A percentile compares a stretch with the other conserved stretches of the same genome.
Conservation (phyloP, 2,797 vertebrate species). For the Pitangus sulphuratus region DNA sequence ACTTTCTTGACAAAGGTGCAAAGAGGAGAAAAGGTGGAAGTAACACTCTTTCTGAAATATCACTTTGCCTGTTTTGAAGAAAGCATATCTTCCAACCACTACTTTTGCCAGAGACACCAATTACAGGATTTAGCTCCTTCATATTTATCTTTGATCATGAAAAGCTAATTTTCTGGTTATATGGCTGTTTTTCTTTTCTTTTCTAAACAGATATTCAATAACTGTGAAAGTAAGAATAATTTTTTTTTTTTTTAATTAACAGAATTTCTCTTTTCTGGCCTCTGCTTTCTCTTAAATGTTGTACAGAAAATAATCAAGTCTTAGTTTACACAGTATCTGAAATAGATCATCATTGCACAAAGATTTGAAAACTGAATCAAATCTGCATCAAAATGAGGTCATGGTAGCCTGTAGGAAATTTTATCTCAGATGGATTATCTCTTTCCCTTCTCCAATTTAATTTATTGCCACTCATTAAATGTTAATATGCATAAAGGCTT, state of each 20-base stretch:
- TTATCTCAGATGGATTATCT: background rate
- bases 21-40: background rate
- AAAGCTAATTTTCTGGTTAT: background rate
- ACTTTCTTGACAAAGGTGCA: background rate
- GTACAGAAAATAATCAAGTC: background rate
- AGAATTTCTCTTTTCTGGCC: background rate
- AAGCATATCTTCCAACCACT: background rate
- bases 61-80: background rate
- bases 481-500: background rate
- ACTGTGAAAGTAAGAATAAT: background rate
- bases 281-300: background rate
- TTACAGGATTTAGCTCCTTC: background rate
- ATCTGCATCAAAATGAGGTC: background rate
- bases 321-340: background rate
- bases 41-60: background rate
- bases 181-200: background rate
- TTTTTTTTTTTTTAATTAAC: background rate
- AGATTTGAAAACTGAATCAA: background rate
- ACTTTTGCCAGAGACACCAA: background rate
- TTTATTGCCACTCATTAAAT: background rate
- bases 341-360: background rate
- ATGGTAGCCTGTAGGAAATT: background rate
- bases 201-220: background rate
- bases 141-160: background rate
- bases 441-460: background rate